phyloP scores from a whole-genome alignment of 2,888 invertebrate species.

The Nudaria mundana region DNA sequence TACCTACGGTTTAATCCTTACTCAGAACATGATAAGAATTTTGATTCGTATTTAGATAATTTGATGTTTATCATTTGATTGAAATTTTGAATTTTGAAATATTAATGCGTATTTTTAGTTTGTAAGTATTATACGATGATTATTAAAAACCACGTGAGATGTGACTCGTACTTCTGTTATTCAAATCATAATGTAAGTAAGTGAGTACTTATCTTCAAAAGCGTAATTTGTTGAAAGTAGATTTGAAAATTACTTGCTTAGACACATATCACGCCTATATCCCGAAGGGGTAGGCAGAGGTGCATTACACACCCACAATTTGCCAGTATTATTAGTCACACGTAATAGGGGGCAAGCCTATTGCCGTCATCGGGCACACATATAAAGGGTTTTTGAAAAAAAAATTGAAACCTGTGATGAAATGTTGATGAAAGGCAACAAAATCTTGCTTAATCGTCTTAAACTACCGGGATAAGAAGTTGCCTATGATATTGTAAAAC shows the following conservation, averaged over 20 bases:
- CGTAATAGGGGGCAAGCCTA: no score
- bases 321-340: no score
- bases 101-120: conserved; percentile 11
- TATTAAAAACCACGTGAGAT: conserved; percentile 3
- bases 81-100: conserved; percentile 13
- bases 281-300: no score
- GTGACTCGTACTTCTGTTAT: not conserved
- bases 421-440: no score
- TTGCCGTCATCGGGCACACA: no score
- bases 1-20: conserved; percentile 12
- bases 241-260: no score
- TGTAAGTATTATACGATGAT: conserved; percentile 12
- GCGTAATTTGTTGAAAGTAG: no score
- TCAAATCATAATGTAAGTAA: not conserved
- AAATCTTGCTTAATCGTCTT: conserved; percentile 9
- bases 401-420: conserved; percentile 10
- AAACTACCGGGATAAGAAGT: no score
- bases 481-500: no score
- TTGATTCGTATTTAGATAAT: conserved; percentile 10
- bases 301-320: no score
- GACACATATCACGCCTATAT: no score
- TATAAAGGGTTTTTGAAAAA: conserved; percentile 3
- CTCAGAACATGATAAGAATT: conserved; percentile 8
- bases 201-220: not conserved
- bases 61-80: conserved; percentile 13